Base-by-base conservation (phyloP, 2,888 invertebrate genomes). In the Trypoxylon attenuatum region DNA sequence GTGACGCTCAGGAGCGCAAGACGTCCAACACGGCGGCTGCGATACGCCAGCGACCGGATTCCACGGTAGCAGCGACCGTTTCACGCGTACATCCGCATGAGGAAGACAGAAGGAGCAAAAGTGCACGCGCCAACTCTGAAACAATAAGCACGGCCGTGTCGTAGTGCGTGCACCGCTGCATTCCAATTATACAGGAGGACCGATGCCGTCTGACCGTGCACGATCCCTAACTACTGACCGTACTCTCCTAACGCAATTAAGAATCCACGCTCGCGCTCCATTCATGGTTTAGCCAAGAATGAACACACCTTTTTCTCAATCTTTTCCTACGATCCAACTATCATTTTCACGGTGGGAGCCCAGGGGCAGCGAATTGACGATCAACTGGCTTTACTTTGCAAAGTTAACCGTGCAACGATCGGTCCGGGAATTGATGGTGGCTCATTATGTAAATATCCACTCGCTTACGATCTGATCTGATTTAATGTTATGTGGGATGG, bases 1-100 rank as follows among this genome's bases (percentile, higher is more conserved):
- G 64, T 55, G 59, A 61, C 61, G 50, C 56, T 51, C 43, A n/a
- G n/a, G 54, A 66, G 50, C 43, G 61, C 43, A 62, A 70, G 47
- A 49, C 59, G 29, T 64, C 68, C 51, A 61, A 60, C n/a, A n/a
- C 29, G 29, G 29, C 29, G 5, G 8, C 33, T 10, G 33, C 33
- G 33, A 33, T 13, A 13, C 33, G 13, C n/a, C 55, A 45, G 64
- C 61, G 64, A 74, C 54, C 57, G 66, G 70, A 73, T 70, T 70
- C 70, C 70, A 45, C 59, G 58, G 41, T 66, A 51, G 19, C 63
- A 56, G 22, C 61, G 56, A 61, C 64, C 67, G 70, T 71, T 72
- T 68, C 64, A 51, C 57, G 60, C 60, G n/a, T n/a, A 45, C 51
- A 65, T 68, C 60, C 49, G 69, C 42, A 73, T 39, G 62, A 56